Conservation (phyloP, 2,888 invertebrate genomes). For the Lapara coniferarum region DNA sequence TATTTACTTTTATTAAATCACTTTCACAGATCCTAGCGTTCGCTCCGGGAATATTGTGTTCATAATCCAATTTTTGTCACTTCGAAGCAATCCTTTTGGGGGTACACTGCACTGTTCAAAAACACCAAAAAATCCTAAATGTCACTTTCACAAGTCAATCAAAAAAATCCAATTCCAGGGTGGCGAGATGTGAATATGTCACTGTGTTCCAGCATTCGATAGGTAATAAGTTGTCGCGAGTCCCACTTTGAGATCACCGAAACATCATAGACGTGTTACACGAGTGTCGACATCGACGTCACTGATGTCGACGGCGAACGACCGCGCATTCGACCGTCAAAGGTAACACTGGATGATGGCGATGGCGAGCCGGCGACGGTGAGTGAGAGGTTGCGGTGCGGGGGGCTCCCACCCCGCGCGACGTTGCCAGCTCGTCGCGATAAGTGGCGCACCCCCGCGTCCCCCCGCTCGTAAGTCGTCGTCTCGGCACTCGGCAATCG, state of each 20-base stretch:
- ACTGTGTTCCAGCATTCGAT: conserved; percentile 88
- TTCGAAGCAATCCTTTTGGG: conserved; percentile 71
- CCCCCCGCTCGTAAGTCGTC: conserved; percentile 76
- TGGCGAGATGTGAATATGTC: conserved; percentile 81
- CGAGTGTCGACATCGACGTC: conserved; percentile 82
- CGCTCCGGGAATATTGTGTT: conserved; percentile 58
- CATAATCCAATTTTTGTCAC: conserved; percentile 71
- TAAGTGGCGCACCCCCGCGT: conserved; percentile 83
- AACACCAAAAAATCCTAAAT: conserved; percentile 64
- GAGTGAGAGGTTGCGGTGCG: conserved; percentile 85
- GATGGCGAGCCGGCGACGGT: conserved; percentile 82
- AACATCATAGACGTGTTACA: conserved; percentile 82
- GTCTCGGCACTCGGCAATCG: conserved; percentile 78
- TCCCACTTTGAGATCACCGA: conserved; percentile 80
- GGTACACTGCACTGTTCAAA: conserved; percentile 73
- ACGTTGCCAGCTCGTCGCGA: conserved; percentile 82
- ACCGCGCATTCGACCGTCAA: conserved; percentile 82
- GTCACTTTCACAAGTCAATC: conserved; percentile 73
- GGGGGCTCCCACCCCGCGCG: conserved; percentile 82
- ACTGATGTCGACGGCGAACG: conserved; percentile 79
- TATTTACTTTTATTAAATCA: conserved; percentile 63
- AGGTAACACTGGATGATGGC: conserved; percentile 85
- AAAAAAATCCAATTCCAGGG: conserved; percentile 77
- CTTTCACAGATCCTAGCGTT: conserved; percentile 58
- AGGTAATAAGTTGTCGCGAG: conserved; percentile 81